Percentiles rank a stretch among this genome's conserved stretches.
phyloP scores from a whole-genome alignment of 2,797 vertebrate species.

The Eutrigla gurnardus region DNA sequence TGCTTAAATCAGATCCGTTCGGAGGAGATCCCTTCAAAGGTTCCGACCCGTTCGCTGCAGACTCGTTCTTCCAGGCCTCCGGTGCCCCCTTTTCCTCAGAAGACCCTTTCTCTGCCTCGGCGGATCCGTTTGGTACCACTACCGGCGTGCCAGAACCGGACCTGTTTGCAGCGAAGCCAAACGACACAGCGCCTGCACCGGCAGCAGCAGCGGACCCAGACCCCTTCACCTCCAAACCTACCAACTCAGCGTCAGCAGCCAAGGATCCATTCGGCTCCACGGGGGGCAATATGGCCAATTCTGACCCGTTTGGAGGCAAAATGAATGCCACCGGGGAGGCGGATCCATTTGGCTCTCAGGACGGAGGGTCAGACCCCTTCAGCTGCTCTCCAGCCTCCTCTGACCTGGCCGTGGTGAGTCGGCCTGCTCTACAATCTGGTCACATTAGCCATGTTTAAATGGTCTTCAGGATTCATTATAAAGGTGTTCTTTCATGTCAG shows the following conservation, averaged over 20 bases:
- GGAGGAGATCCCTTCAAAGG: slow-evolving; percentile 98
- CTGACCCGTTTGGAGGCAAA: slow-evolving; percentile 74
- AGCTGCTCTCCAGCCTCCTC: slow-evolving; percentile 60
- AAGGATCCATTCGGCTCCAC: slow-evolving; percentile 76
- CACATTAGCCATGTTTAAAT: neutral
- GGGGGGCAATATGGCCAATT: slow-evolving; percentile 23
- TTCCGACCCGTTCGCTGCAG: slow-evolving; percentile 95
- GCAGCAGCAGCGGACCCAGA: slow-evolving; percentile 57
- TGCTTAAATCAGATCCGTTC: slow-evolving; percentile 88
- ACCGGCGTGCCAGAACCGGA: slow-evolving; percentile 72
- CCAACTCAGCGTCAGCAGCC: slow-evolving; percentile 39
- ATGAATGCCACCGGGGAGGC: slow-evolving; percentile 52
- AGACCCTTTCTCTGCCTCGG: slow-evolving; percentile 88
- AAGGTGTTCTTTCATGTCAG: too few species aligned
- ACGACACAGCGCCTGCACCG: slow-evolving; percentile 56
- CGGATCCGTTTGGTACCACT: slow-evolving; percentile 78
- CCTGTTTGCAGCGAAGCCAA: slow-evolving; percentile 76
- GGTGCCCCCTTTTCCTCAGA: slow-evolving; percentile 83
- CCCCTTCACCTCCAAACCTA: slow-evolving; percentile 72
- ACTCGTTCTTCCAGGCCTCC: slow-evolving; percentile 92
- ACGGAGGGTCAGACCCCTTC: slow-evolving; percentile 79
- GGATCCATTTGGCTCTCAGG: slow-evolving; percentile 81
- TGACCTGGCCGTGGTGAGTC: slow-evolving; percentile 78
- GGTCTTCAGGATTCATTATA: too few species aligned
- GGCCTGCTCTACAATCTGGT: neutral